These are phyloP conservation scores for Sebastes hubbsi DNA, from an alignment of 2,797 vertebrate genomes.

Conservation along the genomic window DNA sequence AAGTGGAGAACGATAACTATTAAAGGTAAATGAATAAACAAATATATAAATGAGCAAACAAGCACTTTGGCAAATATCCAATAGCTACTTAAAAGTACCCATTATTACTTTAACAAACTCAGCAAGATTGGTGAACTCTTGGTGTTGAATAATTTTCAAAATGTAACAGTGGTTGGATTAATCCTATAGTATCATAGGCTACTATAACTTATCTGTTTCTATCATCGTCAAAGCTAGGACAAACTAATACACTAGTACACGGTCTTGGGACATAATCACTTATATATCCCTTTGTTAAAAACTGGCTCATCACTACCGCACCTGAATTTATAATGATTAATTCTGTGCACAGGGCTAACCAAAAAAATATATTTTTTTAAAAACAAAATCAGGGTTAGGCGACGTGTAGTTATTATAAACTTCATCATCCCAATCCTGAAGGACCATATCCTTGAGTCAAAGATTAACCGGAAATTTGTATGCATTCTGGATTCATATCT, in stretches of 20 bases:
- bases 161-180: background rate
- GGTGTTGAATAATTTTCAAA: background rate
- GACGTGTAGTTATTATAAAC: background rate
- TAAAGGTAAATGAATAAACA: background rate
- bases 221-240: background rate
- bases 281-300: background rate
- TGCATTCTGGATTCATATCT: too few relatives aligned
- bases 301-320: background rate
- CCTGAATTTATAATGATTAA: background rate
- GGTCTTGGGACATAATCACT: background rate
- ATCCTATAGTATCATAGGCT: background rate
- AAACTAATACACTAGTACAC: background rate
- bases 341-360: background rate
- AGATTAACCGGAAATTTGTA: too few relatives aligned
- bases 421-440: background rate
- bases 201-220: background rate
- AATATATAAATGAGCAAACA: background rate
- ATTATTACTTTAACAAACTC: background rate
- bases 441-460: too few relatives aligned
- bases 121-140: background rate
- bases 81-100: background rate
- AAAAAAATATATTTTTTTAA: background rate
- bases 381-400: background rate
- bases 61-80: background rate
- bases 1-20: background rate